These are phyloP conservation scores for Odontocolon sp. DNA, from an alignment of 2,888 invertebrate genomes.

Conservation along the genomic window DNA sequence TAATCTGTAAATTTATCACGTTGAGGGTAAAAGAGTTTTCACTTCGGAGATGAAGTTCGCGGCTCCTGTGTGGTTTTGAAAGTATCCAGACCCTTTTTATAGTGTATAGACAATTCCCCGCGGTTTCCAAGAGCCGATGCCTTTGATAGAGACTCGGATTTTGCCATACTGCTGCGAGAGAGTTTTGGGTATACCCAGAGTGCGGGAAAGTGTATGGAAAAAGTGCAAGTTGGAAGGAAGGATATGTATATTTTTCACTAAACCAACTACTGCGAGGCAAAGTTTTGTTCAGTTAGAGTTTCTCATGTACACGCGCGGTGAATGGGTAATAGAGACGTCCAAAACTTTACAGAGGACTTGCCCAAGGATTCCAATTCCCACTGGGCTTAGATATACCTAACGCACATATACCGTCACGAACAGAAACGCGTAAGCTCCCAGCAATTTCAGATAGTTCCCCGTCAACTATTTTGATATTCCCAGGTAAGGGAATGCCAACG, in stretches of 20 bases:
- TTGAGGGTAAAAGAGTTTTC: too few relatives aligned
- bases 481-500: background rate
- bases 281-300: constrained; percentile 31
- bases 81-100: constrained; percentile 6
- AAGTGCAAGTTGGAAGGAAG: too few relatives aligned
- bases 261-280: constrained; percentile 22
- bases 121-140: constrained; percentile 16
- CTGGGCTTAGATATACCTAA: constrained; percentile 11
- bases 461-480: constrained; percentile 21
- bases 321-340: constrained; percentile 52
- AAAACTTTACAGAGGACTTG: constrained; percentile 46
- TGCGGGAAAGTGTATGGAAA: too few relatives aligned
- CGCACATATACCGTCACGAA: background rate
- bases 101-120: constrained; percentile 30
- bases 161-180: constrained; percentile 21
- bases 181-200: constrained; percentile 29
- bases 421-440: background rate
- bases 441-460: constrained; percentile 41
- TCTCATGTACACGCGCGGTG: constrained; percentile 30
- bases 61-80: background rate
- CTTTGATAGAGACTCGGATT: constrained; percentile 42
- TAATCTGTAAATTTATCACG: too few relatives aligned
- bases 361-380: constrained; percentile 41
- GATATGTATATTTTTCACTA: constrained; percentile 7
- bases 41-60: background rate